These are phyloP conservation scores for Ormyrus labotus DNA, from an alignment of 2,888 invertebrate species.

Conservation along the genomic window DNA sequence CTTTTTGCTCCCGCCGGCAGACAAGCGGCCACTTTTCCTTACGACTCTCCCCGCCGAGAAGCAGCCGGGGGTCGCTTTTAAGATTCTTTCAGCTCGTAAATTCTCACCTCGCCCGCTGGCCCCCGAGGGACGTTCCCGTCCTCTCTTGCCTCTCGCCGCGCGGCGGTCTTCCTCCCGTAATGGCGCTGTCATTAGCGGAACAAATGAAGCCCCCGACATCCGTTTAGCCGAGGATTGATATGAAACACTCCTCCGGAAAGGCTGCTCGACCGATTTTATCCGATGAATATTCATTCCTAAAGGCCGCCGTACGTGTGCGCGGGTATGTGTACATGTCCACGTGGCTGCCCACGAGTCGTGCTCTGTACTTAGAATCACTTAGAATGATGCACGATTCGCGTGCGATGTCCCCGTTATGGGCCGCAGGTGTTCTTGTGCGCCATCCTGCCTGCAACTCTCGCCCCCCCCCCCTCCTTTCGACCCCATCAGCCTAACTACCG, in stretches of 20 bases:
- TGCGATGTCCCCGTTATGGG: slow-evolving; percentile 66
- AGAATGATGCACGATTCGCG: slow-evolving; percentile 70
- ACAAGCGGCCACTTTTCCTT: slow-evolving; percentile 2
- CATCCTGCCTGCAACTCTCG: slow-evolving; percentile 3
- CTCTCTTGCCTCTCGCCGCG: neutral
- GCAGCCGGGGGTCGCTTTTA: neutral
- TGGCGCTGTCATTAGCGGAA: slow-evolving; percentile 47
- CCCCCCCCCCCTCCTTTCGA: neutral
- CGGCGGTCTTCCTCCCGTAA: neutral
- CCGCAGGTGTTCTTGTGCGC: slow-evolving; percentile 19
- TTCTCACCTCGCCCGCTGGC: slow-evolving; percentile 18
- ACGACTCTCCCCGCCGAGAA: neutral
- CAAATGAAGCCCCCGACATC: slow-evolving; percentile 66
- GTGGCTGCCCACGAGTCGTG: slow-evolving; percentile 51
- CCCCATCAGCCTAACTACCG: neutral
- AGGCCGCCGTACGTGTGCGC: neutral
- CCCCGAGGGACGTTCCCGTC: no score
- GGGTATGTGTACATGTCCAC: slow-evolving; percentile 50
- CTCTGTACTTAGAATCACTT: slow-evolving; percentile 70
- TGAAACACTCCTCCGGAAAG: slow-evolving; percentile 63
- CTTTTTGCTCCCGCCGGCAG: no score
- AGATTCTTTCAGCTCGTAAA: slow-evolving; percentile 28
- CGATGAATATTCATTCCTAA: slow-evolving; percentile 69
- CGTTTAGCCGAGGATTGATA: slow-evolving; percentile 65
- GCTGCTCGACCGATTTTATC: slow-evolving; percentile 66